Base-by-base conservation (phyloP, 2,113 vertebrate genomes). In the Circaetus cinerascens region DNA sequence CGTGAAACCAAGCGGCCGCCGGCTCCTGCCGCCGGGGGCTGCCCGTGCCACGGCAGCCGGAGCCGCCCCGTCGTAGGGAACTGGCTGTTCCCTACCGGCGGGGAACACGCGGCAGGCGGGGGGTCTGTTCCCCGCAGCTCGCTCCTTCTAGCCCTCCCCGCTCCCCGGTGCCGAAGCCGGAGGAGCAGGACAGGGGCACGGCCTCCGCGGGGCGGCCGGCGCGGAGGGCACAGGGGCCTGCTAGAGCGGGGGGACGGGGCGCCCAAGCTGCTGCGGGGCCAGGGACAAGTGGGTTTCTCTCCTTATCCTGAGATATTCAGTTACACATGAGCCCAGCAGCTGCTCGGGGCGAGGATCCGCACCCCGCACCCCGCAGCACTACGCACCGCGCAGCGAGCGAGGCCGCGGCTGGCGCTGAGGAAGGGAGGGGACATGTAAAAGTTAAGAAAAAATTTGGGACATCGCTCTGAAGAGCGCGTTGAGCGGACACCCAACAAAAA, bases 191-290 rank as follows among this genome's bases (percentile, higher is more conserved):
- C 81, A 67, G 20, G 41, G 17, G 13, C 60, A 40, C 20, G 21
- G 67, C 41, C 10, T 43, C 11, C 9, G 2, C 8, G 1, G 20
- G 50, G 41, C 10, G 10, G 48, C 29, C 20, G 67, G 34, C 18
- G 34, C 16, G 16, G 50, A 15, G 63, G 50, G 26, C 36, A 15
- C 9, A 15, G 4, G 15, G 18, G 27, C 16, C 21, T 59, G 30
- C 71, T 9, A 60, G 41, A 66, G 34, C 1, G 0, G 15, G 3
- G 11, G 13, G 5, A 50, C 4, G 9, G 51, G 25, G 15, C 29
- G 86, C 26, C 29, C 34, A 7, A 9, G 43, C 63, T 21, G 45
- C 55, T 48, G 50, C 6, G 19, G 55, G 7, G 41, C 15, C 63
- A 23, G 20, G 36, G 6, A 11, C 11, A 2, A 67, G 51, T 4